A percentile compares a stretch with the other conserved stretches of the same genome.
These are phyloP conservation scores for Tarsius wallacei DNA, from an alignment of 2,797 vertebrate genomes.

Conservation along the genomic window DNA sequence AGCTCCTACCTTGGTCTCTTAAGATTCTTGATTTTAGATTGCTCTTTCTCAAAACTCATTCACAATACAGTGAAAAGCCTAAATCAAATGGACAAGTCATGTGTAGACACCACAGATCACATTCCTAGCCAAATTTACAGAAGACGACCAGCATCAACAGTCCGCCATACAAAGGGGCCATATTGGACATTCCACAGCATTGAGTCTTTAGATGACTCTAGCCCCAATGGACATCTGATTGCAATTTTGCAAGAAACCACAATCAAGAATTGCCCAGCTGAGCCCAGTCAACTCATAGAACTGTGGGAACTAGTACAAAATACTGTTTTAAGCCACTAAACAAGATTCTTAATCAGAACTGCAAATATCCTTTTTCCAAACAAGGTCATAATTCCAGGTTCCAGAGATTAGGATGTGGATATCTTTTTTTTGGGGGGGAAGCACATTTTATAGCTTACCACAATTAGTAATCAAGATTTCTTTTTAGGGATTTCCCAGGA, in stretches of 20 bases:
- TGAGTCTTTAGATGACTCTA: not conserved
- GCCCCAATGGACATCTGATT: not conserved
- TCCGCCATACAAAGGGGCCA: fast-evolving
- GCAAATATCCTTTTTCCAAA: not conserved
- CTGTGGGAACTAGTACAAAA: not conserved
- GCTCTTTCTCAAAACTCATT: not conserved
- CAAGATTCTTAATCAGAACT: not conserved
- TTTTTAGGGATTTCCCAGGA: not conserved
- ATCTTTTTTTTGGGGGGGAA: no score
- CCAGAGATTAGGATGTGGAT: not conserved
- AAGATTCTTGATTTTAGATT: not conserved
- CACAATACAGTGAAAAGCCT: not conserved
- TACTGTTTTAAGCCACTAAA: not conserved
- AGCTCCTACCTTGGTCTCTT: not conserved
- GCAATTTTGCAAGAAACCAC: not conserved
- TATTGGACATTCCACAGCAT: no score
- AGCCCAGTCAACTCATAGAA: not conserved
- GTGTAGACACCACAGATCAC: no score
- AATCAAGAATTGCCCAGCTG: not conserved
- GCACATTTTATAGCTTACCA: not conserved
- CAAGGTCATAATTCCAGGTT: not conserved
- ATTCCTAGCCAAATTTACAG: not conserved
- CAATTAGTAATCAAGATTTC: not conserved
- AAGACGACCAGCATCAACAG: not conserved
- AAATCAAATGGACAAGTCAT: not conserved